phyloP scores from a whole-genome alignment of 1,140 invertebrate species.

The Spodoptera litura region DNA sequence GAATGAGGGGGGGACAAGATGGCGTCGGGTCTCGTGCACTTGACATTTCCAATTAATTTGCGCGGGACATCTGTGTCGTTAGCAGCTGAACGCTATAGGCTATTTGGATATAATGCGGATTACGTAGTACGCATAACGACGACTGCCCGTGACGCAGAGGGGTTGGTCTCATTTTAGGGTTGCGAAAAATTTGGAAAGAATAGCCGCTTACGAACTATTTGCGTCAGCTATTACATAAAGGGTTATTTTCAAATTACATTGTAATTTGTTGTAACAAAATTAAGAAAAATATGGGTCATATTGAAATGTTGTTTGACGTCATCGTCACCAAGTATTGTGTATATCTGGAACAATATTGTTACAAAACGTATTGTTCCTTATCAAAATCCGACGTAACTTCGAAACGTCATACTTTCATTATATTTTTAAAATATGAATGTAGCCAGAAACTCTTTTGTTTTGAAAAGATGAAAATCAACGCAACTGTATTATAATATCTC shows the following conservation, averaged over 20 bases:
- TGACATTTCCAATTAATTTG: conserved; percentile 86
- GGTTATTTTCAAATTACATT: conserved; percentile 10
- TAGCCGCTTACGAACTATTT: conserved; percentile 18
- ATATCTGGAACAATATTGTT: not conserved
- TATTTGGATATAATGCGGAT: conserved; percentile 77
- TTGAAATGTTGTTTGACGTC: conserved; percentile 16
- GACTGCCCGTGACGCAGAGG: conserved; percentile 38
- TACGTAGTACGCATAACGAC: conserved; percentile 57
- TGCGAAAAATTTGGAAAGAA: conserved; percentile 30
- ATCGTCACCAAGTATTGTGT: not conserved
- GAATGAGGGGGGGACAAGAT: conserved; percentile 76
- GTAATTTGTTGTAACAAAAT: not conserved
- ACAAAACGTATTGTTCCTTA: not conserved
- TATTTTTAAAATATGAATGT: not conserved
- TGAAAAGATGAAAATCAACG: not conserved
- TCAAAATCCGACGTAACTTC: not conserved
- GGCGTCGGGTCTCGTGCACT: conserved; percentile 79
- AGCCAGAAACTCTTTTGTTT: not conserved
- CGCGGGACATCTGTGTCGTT: conserved; percentile 82
- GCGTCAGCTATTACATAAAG: conserved; percentile 16
- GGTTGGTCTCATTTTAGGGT: conserved; percentile 44
- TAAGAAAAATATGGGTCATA: conserved; percentile 19
- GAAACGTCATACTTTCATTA: not conserved
- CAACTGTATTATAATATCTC: no score
- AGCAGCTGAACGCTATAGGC: conserved; percentile 78